Conservation (phyloP, 2,797 vertebrate genomes). For the Octomys mimax region DNA sequence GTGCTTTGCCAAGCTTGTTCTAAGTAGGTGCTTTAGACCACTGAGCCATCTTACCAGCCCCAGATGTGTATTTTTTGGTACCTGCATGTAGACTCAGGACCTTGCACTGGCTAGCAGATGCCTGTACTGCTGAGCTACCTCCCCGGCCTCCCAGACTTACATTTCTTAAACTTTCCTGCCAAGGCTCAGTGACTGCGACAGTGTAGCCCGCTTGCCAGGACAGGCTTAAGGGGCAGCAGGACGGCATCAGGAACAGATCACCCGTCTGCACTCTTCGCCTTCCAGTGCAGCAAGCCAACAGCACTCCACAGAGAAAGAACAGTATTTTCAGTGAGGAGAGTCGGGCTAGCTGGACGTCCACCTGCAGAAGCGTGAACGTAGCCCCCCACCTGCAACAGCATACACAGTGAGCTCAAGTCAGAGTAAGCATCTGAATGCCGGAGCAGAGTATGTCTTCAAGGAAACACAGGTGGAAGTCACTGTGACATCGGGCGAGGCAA, state of each 20-base stretch:
- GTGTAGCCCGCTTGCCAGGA: too few species aligned
- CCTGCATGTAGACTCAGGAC: too few species aligned
- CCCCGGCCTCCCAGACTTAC: background rate
- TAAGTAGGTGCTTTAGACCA: too few species aligned
- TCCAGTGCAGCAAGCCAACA: background rate
- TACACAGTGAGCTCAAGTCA: background rate
- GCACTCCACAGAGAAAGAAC: background rate
- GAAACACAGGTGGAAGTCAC: background rate
- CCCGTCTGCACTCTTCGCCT: background rate
- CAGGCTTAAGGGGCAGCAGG: background rate
- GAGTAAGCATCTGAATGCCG: background rate
- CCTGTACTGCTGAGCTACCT: too few species aligned
- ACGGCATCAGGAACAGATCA: background rate
- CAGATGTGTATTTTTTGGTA: too few species aligned
- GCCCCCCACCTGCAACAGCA: background rate
- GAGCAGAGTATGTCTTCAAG: background rate
- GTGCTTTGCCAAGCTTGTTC: too few species aligned
- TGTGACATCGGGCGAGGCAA: background rate
- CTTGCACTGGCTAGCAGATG: too few species aligned
- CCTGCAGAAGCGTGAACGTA: background rate
- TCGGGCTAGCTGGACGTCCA: background rate
- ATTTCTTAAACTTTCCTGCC: background rate
- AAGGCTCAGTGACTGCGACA: background rate
- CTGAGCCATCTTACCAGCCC: too few species aligned
- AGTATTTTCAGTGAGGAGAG: background rate